Evolutionary conservation across 2,113 vertebrate species (phyloP).

Genomic region (Eubucco bourcierii): DNA sequence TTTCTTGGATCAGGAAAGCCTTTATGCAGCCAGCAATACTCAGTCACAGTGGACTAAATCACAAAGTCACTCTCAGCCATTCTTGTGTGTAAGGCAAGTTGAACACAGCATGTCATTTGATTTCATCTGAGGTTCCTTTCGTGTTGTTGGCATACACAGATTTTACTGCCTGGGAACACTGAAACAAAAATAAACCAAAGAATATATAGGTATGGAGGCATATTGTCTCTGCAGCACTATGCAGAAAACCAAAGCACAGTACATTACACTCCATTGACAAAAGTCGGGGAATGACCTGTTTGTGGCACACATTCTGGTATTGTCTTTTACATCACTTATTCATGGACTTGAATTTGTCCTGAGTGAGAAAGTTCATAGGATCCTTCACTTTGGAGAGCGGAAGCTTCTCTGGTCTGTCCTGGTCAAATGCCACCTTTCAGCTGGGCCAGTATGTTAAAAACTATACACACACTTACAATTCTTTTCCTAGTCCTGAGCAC

Average conservation of each 20-base stretch:
- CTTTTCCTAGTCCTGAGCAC: not conserved
- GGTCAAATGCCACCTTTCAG: not conserved
- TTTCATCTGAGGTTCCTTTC: fast-evolving
- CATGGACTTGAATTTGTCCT: not conserved
- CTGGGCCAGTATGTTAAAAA: not conserved
- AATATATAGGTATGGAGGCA: fast-evolving
- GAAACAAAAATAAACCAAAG: not conserved
- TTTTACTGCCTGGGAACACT: not conserved
- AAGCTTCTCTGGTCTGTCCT: too few relatives aligned
- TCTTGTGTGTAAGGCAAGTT: not conserved
- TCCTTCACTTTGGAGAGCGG: not conserved
- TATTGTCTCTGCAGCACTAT: not conserved
- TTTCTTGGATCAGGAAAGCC: slow-evolving; percentile 6
- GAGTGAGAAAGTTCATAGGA: not conserved
- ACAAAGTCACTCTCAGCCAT: not conserved
- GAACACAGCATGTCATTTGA: not conserved
- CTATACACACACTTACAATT: not conserved
- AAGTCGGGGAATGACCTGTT: not conserved
- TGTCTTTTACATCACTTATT: not conserved
- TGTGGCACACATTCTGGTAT: not conserved
- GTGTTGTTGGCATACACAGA: not conserved
- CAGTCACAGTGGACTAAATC: slow-evolving; percentile 44
- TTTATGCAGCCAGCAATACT: slow-evolving; percentile 18
- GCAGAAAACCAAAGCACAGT: fast-evolving
- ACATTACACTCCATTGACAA: not conserved